These are phyloP conservation scores for Drepana falcataria DNA, from an alignment of 2,888 invertebrate species.

Conservation along the genomic window DNA sequence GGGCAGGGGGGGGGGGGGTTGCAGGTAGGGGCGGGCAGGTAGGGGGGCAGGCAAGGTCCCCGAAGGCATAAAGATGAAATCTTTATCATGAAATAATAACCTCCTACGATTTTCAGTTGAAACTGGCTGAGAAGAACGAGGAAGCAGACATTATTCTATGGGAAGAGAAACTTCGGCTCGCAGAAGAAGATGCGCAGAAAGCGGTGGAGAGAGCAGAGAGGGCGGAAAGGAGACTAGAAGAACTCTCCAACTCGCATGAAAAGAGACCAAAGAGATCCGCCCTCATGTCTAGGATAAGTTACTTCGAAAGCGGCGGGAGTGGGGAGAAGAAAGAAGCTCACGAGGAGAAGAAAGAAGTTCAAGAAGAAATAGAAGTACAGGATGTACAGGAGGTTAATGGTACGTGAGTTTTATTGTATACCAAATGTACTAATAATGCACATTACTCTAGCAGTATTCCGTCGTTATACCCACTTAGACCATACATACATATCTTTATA, in stretches of 20 bases:
- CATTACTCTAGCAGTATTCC: too few relatives aligned
- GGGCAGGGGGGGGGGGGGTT: constrained; percentile 45
- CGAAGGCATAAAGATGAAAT: too few relatives aligned
- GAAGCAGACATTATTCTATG: constrained; percentile 83
- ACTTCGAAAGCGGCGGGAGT: constrained; percentile 57
- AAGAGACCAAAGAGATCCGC: constrained; percentile 27
- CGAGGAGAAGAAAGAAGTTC: constrained; percentile 16
- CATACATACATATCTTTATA: too few relatives aligned
- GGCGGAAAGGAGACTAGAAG: constrained; percentile 45
- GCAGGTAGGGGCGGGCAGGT: constrained; percentile 48
- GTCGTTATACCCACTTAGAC: too few relatives aligned
- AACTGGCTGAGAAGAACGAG: constrained; percentile 82
- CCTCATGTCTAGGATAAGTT: constrained; percentile 35
- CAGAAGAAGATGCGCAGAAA: constrained; percentile 82
- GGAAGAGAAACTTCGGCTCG: constrained; percentile 83
- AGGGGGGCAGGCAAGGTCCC: too few relatives aligned
- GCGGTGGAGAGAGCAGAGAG: constrained; percentile 80
- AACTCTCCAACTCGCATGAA: constrained; percentile 12
- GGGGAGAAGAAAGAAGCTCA: constrained; percentile 25
- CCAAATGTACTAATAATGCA: too few relatives aligned
- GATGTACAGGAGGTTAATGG: constrained; percentile 21
- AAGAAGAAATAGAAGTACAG: constrained; percentile 13
- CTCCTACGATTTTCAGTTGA: constrained; percentile 45
- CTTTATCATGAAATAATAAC: neutral
- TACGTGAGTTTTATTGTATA: constrained; percentile 12